Evolutionary conservation across 1,140 invertebrate species (phyloP).

Genomic region (Drosophila paulistorum): DNA sequence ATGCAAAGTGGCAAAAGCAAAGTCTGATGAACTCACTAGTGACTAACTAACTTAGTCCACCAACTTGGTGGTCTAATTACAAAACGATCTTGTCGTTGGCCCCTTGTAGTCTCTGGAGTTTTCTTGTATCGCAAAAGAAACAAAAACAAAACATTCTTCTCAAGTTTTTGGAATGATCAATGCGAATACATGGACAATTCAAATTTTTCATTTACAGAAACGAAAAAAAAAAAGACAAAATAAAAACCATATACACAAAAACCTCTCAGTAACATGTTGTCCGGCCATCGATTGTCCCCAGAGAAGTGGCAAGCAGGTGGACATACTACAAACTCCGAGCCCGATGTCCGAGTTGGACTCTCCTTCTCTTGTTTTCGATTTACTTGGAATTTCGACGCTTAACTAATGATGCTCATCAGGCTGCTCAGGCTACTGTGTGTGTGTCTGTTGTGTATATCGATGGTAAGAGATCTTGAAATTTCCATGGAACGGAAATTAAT

Average conservation of each 20-base stretch:
- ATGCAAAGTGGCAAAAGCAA: constrained; percentile 44
- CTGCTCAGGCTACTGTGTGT: constrained; percentile 63
- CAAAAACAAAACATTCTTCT: constrained; percentile 4
- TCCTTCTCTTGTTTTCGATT: constrained; percentile 36
- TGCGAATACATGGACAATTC: constrained; percentile 75
- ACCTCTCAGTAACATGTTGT: constrained; percentile 63
- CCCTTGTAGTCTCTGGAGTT: constrained; percentile 22
- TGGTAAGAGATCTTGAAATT: constrained; percentile 40
- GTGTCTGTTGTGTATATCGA: constrained; percentile 25
- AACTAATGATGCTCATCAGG: constrained; percentile 82
- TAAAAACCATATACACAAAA: background rate
- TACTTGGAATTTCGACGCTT: constrained; percentile 80
- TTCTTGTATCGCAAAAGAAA: background rate
- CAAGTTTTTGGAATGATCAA: constrained; percentile 53
- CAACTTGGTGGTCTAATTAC: constrained; percentile 78
- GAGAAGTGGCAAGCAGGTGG: constrained; percentile 60
- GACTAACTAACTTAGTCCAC: constrained; percentile 13
- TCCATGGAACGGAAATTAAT: constrained; percentile 56
- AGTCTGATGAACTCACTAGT: background rate
- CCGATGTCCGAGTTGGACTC: background rate
- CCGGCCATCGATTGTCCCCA: constrained; percentile 62
- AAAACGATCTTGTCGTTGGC: constrained; percentile 73
- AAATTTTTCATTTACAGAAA: constrained; percentile 70
- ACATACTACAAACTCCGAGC: constrained; percentile 26
- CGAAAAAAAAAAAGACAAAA: background rate